phyloP scores from a whole-genome alignment of 2,797 vertebrate genomes.

The Alectoris magna region DNA sequence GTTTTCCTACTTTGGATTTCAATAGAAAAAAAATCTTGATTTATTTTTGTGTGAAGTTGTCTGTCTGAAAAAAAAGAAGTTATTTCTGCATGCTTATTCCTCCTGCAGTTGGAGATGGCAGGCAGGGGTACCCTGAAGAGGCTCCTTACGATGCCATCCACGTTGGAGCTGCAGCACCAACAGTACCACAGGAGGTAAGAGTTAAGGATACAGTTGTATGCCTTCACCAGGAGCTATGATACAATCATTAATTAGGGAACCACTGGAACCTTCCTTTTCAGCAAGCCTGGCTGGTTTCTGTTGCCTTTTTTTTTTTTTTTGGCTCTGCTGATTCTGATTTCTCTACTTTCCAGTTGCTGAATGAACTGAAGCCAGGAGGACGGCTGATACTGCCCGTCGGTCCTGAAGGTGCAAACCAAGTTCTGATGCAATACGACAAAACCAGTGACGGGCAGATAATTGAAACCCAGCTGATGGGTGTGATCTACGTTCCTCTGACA shows the following conservation, averaged over 20 bases:
- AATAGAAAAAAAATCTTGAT: neutral
- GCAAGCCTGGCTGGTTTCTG: fast-evolving
- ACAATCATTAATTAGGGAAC: neutral
- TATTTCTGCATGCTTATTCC: neutral
- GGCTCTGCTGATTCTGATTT: neutral
- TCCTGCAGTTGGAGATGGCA: constrained; percentile 87
- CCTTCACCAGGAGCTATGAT: neutral
- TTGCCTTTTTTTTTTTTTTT: neutral
- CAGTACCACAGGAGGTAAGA: constrained; percentile 87
- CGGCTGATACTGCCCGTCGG: constrained; percentile 90
- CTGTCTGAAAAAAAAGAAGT: neutral
- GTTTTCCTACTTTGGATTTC: neutral
- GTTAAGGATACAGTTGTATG: neutral
- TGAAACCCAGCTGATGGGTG: constrained; percentile 90
- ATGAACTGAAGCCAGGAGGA: constrained; percentile 91
- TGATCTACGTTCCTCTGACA: constrained; percentile 92
- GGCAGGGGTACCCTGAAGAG: constrained; percentile 86
- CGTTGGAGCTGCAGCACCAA: constrained; percentile 89
- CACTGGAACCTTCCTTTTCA: neutral
- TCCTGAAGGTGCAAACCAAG: constrained; percentile 86
- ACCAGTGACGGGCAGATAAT: constrained; percentile 86
- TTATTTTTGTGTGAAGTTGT: neutral
- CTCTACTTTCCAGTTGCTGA: constrained; percentile 81
- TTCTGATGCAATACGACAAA: constrained; percentile 91
- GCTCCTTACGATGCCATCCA: constrained; percentile 93